A percentile compares a stretch with the other conserved stretches of the same genome.
Evolutionary conservation across 2,888 invertebrate genomes (phyloP).

Genomic region (Cryptops parisi): DNA sequence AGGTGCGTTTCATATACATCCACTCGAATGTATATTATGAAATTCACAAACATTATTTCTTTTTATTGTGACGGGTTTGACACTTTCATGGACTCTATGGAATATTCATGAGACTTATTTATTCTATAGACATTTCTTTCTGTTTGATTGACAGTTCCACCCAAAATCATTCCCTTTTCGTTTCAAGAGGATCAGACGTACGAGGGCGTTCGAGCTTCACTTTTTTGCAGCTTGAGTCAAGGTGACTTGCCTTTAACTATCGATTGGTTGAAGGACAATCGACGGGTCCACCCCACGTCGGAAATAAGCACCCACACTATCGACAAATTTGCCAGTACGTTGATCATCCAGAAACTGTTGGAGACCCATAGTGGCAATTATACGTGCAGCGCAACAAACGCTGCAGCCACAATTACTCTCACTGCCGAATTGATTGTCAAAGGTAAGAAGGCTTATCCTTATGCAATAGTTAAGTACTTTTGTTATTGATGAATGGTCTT

Average conservation of each 20-base stretch:
- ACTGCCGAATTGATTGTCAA: constrained; percentile 68
- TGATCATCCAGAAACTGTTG: constrained; percentile 17
- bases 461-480: no score
- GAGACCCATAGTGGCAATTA: constrained; percentile 21
- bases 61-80: no score
- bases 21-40: no score
- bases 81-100: no score
- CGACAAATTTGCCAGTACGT: constrained; percentile 18
- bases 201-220: constrained; percentile 17
- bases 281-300: constrained; percentile 10
- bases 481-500: no score
- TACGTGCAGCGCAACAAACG: constrained; percentile 78
- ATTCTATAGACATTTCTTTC: no score
- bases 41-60: no score
- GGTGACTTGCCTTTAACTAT: constrained; percentile 17
- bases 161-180: no score
- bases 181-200: constrained; percentile 19
- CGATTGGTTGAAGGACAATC: constrained; percentile 17
- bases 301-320: constrained; percentile 16
- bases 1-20: no score
- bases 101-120: no score
- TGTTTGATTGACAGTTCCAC: no score
- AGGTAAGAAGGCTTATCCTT: no score
- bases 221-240: constrained; percentile 17
- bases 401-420: constrained; percentile 62